These are phyloP conservation scores for Montipora capitata DNA, from an alignment of 92 coral and sea anemone species.

Conservation along the genomic window DNA sequence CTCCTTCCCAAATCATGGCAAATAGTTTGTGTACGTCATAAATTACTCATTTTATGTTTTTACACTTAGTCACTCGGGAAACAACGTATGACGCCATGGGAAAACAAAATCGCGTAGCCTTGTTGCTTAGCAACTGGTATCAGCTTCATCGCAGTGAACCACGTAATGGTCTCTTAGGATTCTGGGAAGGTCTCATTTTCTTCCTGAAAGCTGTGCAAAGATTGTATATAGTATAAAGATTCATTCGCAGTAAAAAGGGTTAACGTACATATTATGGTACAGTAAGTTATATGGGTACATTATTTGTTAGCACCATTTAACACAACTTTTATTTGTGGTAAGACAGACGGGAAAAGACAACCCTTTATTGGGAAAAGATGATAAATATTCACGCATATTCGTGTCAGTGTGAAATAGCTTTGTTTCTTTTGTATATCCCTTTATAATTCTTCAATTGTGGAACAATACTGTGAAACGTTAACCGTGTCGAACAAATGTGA, in stretches of 20 bases:
- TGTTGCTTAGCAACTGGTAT: background rate
- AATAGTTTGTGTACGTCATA: too few species aligned
- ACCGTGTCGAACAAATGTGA: too few species aligned
- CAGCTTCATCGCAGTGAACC: background rate
- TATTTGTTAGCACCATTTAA: slow-evolving; percentile 28
- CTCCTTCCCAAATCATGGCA: too few species aligned
- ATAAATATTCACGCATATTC: background rate
- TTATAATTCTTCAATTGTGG: too few species aligned
- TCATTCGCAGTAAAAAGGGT: slow-evolving; percentile 12
- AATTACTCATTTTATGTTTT: too few species aligned
- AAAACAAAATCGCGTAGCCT: background rate
- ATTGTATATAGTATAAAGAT: slow-evolving; percentile 29
- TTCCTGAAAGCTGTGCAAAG: background rate
- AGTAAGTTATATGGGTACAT: slow-evolving; percentile 32
- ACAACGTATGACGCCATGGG: background rate
- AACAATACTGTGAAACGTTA: too few species aligned
- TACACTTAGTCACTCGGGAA: background rate
- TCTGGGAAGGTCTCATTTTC: background rate
- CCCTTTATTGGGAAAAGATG: background rate
- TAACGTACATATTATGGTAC: slow-evolving; percentile 28
- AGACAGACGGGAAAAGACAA: background rate
- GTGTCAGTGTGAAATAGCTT: background rate
- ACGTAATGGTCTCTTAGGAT: background rate
- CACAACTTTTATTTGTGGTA: slow-evolving; percentile 1
- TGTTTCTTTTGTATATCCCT: too few species aligned